Base-by-base conservation (phyloP, 2,888 invertebrate genomes). In the Drosophila cognata region DNA sequence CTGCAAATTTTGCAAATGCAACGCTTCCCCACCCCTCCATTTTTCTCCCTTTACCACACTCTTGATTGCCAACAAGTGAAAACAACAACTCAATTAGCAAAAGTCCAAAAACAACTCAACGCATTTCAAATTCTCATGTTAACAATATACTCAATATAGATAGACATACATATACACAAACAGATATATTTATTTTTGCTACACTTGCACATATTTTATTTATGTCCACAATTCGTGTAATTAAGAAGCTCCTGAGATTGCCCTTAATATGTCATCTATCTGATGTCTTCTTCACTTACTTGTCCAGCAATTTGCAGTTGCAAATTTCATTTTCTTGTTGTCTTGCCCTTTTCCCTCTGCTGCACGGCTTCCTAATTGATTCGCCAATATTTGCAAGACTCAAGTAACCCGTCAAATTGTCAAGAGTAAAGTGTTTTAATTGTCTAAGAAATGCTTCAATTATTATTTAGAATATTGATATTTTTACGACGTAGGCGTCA, bases 61-160 rank as follows among this genome's bases (percentile, higher is more conserved):
- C 66, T 66, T 73, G 69, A 74, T 70, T 65, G 69, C 55, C 58
- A 57, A 68, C 62, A 78, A 79, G 55, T 74, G 64, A 65, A 82
- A 55, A 71, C 72, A 80, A 81, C 84, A 75, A 87, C 79, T 84
- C 80, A 88, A 88, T 85, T 88, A 84, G 68, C 70, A 72, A 68
- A 41, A 41, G 43, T 50, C 58, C 41, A 68, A 69, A 69, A 58
- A 57, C 25, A 72, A 38, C 63, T 71, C 59, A 57, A 50, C 77
- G 36, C 59, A 43, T 61, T 61, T 28, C 10, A 38, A 36, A 62
- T 25, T 60, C 18, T 16, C 64, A 21, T 50, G 61, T 57, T 52
- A 56, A 61, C 72, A 71, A 55, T 41, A 0, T 70, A 33, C 70
- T 70, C 70, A 48, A 51, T 28, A n/a, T 3, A 43, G 16, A 11